phyloP scores from a whole-genome alignment of 1,140 invertebrate genomes.

The Archivesica marissinica region DNA sequence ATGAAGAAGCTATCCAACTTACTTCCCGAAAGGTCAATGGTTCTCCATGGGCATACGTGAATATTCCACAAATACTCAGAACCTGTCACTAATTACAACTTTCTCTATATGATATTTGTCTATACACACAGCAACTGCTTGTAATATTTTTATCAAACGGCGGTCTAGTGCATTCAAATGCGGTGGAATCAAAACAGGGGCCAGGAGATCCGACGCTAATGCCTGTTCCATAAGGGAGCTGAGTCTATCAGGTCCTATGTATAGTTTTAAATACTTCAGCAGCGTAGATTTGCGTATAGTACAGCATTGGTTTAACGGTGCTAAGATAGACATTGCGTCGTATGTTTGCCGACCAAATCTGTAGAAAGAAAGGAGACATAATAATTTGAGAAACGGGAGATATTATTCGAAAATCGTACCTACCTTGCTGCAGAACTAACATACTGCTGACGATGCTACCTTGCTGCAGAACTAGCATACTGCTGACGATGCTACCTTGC shows the following conservation, averaged over 20 bases:
- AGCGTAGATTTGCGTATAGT: slow-evolving; percentile 53
- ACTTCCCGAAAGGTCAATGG: neutral
- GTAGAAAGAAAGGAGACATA: neutral
- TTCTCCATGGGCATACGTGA: neutral
- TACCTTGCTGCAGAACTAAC: too few species aligned
- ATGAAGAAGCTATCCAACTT: too few species aligned
- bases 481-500: too few species aligned
- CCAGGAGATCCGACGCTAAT: slow-evolving; percentile 19
- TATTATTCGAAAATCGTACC: too few species aligned
- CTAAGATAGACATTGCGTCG: slow-evolving; percentile 58
- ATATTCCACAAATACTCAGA: neutral
- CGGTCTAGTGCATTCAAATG: slow-evolving; percentile 46
- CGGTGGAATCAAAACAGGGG: slow-evolving; percentile 28
- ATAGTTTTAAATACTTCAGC: slow-evolving; percentile 44
- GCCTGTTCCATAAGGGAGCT: slow-evolving; percentile 44
- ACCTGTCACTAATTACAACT: slow-evolving; percentile 42
- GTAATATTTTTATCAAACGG: slow-evolving; percentile 32
- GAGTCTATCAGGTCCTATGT: slow-evolving; percentile 37
- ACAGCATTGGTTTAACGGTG: slow-evolving; percentile 53
- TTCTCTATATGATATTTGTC: neutral
- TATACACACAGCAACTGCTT: slow-evolving; percentile 32
- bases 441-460: too few species aligned
- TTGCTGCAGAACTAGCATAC: too few species aligned
- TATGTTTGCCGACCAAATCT: slow-evolving; percentile 51
- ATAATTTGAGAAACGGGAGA: too few species aligned